Evolutionary conservation across 30 jellyfish, hydroid and myxozoan genomes (phyloP), one percentile per base, ranked within the genome.

Genomic region (Chironex yamaguchii): DNA sequence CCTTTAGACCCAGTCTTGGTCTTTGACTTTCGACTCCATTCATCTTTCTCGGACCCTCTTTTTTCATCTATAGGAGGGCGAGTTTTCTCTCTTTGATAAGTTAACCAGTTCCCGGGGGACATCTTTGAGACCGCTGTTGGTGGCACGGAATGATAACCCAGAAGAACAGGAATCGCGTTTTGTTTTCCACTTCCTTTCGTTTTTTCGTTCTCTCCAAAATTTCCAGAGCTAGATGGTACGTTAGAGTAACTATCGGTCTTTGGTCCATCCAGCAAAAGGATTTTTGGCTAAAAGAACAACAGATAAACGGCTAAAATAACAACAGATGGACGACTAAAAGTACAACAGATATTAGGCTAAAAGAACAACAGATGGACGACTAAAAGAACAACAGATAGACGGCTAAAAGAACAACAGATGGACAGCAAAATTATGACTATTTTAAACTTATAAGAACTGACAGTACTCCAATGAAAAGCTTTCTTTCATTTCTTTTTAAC

Each of bases 111-210:
- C 2, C 96, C 97, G 6, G 99, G 96, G 34, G 97, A 89, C 21
- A 95, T 52, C 64, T 86, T 76, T 22, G 95, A 36, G 24, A 68
- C 72, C 4, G 97, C 52, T 21, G 90, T 29, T 2, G 95, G 94
- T 3, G 99, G 99, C 2, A 95, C 99, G 17, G 95, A 79, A 88
- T 95, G 99, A 49, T 95, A 84, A 49, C 99, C 99, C 78, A 89
- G 85, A 62, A 95, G 72, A 23, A 95, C 94, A 26, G 97, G 99
- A 34, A 95, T 90, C n/a, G 99, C 91, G n/a, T 84, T 88, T 24
- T 77, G 86, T 34, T 73, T 84, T 48, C 88, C 76, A 27, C 35
- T 2, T 26, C 79, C 52, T 27, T 64, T 81, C 52, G 63, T 12
- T 27, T 76, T 12, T 17, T 67, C 34, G 23, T 52, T 34, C 36